These are phyloP conservation scores for Acrocephalus kingi DNA, from an alignment of 2,113 vertebrate genomes.

Conservation along the genomic window DNA sequence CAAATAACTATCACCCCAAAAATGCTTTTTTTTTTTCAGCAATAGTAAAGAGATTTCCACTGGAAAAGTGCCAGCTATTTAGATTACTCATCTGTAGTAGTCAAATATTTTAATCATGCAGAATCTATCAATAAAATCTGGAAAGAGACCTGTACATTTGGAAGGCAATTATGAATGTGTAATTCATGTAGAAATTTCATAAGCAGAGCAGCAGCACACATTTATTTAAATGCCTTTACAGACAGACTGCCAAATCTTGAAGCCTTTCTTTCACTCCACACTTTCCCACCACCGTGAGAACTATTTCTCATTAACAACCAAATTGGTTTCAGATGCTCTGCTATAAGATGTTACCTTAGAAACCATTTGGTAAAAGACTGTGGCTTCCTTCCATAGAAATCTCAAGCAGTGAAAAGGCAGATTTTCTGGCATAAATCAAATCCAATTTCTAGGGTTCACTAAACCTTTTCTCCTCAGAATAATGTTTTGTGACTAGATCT, in stretches of 20 bases:
- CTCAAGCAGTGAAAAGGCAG: slow-evolving; percentile 84
- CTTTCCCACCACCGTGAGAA: slow-evolving; percentile 87
- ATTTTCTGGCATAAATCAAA: slow-evolving; percentile 87
- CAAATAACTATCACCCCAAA: not conserved
- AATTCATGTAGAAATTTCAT: slow-evolving; percentile 71
- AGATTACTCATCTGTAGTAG: not conserved
- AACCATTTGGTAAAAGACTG: slow-evolving; percentile 82
- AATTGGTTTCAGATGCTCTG: slow-evolving; percentile 88
- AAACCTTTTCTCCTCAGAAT: slow-evolving; percentile 83
- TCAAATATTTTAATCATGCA: not conserved
- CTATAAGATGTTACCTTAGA: slow-evolving; percentile 86
- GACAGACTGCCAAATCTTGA: slow-evolving; percentile 69
- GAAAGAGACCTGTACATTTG: not conserved
- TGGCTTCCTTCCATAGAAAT: slow-evolving; percentile 83
- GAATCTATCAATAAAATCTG: not conserved
- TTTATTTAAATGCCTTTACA: slow-evolving; percentile 70
- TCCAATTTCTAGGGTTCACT: slow-evolving; percentile 89
- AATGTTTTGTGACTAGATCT: slow-evolving; percentile 82
- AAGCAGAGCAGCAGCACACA: slow-evolving; percentile 68
- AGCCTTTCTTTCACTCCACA: slow-evolving; percentile 77
- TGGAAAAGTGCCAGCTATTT: slow-evolving; percentile 29
- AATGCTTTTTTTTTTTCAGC: not conserved
- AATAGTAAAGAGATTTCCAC: not conserved
- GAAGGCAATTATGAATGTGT: slow-evolving; percentile 32
- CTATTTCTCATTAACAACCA: slow-evolving; percentile 89